Conservation (phyloP, 2,888 invertebrate genomes). For the Steinernema hermaphroditum region DNA sequence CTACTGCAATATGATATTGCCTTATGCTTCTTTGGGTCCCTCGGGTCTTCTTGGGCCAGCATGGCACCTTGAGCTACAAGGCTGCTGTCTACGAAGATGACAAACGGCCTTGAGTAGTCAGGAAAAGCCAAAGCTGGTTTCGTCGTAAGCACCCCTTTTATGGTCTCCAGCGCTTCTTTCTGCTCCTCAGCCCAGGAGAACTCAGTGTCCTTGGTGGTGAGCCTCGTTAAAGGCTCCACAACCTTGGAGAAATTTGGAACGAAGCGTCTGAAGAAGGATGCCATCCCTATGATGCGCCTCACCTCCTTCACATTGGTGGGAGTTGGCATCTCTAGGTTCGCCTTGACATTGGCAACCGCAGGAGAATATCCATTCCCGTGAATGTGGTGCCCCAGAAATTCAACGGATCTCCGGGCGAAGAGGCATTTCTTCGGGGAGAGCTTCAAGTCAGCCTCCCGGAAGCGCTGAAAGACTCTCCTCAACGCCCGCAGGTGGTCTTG, state of each 20-base stretch:
- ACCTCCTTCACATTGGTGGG: slow-evolving; percentile 42
- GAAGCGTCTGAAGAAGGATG: neutral
- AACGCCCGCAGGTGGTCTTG: no score
- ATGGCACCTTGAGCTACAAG: no score
- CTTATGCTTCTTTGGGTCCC: neutral
- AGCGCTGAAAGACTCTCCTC: slow-evolving; percentile 34
- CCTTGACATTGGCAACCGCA: slow-evolving; percentile 34
- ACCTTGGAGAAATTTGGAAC: neutral
- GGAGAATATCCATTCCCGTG: slow-evolving; percentile 33
- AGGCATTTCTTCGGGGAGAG: slow-evolving; percentile 40
- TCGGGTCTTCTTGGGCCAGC: neutral
- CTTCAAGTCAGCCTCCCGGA: slow-evolving; percentile 38
- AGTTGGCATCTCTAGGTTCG: slow-evolving; percentile 36
- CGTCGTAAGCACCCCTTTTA: no score
- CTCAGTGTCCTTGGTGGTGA: neutral
- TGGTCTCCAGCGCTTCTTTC: slow-evolving; percentile 38
- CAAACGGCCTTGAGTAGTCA: no score
- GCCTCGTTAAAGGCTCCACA: neutral
- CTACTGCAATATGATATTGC: neutral
- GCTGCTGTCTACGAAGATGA: no score
- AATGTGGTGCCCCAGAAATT: slow-evolving; percentile 42
- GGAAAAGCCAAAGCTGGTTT: no score
- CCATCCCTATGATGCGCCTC: slow-evolving; percentile 36
- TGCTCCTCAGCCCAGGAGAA: slow-evolving; percentile 44
- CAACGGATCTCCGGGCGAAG: slow-evolving; percentile 30